Percentiles rank a stretch among this genome's conserved stretches.
phyloP scores from a whole-genome alignment of 2,113 vertebrate genomes.

The Toxostoma redivivum region DNA sequence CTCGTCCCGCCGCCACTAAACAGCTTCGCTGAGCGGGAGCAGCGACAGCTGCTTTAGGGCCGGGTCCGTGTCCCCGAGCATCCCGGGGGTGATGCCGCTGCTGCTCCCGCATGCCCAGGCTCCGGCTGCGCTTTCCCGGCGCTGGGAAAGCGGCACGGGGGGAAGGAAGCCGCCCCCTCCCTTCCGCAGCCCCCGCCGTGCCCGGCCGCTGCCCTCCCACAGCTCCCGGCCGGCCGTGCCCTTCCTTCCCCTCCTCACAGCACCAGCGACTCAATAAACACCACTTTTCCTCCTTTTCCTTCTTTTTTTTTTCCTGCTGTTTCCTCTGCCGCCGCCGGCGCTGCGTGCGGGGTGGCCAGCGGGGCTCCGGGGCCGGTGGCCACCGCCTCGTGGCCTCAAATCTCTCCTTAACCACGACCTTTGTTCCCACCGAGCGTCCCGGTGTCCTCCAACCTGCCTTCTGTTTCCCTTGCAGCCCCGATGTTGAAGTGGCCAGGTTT shows the following conservation, averaged over 20 bases:
- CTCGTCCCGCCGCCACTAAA: background rate
- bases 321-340: background rate
- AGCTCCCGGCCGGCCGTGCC: background rate
- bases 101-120: background rate
- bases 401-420: background rate
- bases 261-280: background rate
- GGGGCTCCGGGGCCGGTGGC: background rate
- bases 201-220: background rate
- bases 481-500: constrained; percentile 87
- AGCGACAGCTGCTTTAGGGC: constrained; percentile 27
- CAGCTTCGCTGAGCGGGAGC: constrained; percentile 23
- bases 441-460: constrained; percentile 54
- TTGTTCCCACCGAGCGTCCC: background rate
- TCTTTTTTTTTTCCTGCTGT: background rate
- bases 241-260: constrained; percentile 21
- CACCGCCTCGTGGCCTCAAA: background rate
- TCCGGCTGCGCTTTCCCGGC: background rate
- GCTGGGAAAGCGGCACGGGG: background rate
- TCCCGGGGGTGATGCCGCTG: background rate
- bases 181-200: background rate
- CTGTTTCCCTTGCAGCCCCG: constrained; percentile 90
- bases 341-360: background rate
- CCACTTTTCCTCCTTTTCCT: background rate
- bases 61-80: rapidly evolving
- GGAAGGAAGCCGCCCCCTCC: constrained; percentile 14